Evolutionary conservation across 2,113 vertebrate genomes (phyloP).

Genomic region (Poecilia latipinna): DNA sequence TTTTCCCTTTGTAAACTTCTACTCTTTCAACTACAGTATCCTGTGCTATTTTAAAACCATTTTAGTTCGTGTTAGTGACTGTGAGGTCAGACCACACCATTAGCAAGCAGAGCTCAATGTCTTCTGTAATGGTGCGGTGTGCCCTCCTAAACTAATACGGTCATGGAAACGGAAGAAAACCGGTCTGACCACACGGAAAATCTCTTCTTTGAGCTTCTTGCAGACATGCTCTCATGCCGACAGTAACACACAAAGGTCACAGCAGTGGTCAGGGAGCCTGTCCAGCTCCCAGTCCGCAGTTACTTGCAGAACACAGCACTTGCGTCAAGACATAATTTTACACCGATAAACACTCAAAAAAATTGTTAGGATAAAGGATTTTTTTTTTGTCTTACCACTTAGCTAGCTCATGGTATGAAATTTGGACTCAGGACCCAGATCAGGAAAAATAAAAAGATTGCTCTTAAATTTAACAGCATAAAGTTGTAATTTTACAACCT

Average conservation of each 20-base stretch:
- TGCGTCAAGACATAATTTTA: constrained; percentile 13
- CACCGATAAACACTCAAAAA: constrained; percentile 1
- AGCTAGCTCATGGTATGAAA: too few species aligned
- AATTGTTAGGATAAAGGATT: not conserved
- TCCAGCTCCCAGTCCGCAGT: constrained; percentile 29
- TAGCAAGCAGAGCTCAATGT: constrained; percentile 12
- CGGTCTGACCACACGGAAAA: constrained; percentile 23
- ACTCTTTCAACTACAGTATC: too few species aligned
- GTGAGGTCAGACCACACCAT: constrained; percentile 16
- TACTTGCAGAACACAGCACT: not conserved
- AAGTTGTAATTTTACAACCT: too few species aligned
- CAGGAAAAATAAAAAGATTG: too few species aligned
- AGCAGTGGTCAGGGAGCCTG: constrained; percentile 20
- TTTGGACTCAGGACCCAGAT: too few species aligned
- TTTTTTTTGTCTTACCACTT: too few species aligned
- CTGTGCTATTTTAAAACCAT: too few species aligned
- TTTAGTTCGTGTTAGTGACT: constrained; percentile 23
- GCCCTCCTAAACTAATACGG: constrained; percentile 15
- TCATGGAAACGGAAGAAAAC: constrained; percentile 7
- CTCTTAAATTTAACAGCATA: too few species aligned
- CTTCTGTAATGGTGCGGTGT: constrained; percentile 21
- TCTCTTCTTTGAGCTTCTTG: constrained; percentile 35
- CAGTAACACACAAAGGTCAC: constrained; percentile 31
- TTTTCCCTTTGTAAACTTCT: too few species aligned
- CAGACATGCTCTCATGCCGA: constrained; percentile 37